Conservation (phyloP, 2,797 vertebrate species). For the Alcedo quadribrachys region DNA sequence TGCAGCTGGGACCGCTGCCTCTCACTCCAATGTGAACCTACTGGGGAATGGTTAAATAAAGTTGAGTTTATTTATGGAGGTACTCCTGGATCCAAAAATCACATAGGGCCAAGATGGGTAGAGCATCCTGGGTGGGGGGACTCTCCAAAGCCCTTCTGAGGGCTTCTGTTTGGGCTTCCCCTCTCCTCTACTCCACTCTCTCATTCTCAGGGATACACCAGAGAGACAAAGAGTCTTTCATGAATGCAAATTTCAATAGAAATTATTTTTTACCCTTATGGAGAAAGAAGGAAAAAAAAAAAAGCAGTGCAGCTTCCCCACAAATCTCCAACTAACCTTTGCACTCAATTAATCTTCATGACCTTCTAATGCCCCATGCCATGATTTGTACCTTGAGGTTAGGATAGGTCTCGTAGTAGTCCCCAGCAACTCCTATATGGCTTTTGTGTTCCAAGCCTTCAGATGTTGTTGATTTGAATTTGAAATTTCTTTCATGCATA, state of each 20-base stretch:
- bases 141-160: not conserved
- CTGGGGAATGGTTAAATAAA: not conserved
- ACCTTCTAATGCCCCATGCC: conserved; percentile 24
- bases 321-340: conserved; percentile 70
- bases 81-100: not conserved
- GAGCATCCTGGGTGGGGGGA: rapidly evolving
- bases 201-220: not conserved
- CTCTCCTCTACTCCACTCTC: not conserved
- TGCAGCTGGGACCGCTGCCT: rapidly evolving
- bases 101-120: not conserved
- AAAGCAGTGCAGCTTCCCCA: not conserved
- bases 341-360: conserved; percentile 59
- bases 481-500: conserved; percentile 54
- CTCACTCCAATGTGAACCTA: not conserved
- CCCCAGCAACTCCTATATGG: not conserved
- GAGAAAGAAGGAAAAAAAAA: not conserved
- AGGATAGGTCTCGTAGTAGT: not conserved
- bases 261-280: not conserved
- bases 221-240: not conserved
- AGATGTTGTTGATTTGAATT: conserved; percentile 31
- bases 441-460: conserved; percentile 29
- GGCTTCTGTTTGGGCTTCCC: not conserved
- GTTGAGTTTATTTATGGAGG: not conserved
- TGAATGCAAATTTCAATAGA: not conserved
- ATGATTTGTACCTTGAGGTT: conserved; percentile 62